Evolutionary conservation across 1,140 invertebrate species (phyloP), one percentile per base, ranked within the genome.

Genomic region (Drosophila albomicans): DNA sequence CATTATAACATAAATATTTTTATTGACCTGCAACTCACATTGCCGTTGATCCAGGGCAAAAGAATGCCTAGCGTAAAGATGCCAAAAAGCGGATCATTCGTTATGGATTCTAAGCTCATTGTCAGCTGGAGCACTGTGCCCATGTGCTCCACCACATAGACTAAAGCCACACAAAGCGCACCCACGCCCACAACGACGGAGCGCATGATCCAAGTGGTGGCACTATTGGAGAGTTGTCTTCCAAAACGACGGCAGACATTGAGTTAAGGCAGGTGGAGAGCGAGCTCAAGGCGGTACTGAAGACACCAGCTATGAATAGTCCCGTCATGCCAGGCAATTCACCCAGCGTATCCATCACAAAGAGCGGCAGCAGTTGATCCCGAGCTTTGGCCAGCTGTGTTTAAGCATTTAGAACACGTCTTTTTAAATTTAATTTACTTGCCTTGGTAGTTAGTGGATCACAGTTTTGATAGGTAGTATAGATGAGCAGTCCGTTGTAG

Each of bases 201-300:
- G 61, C 95, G 94, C 93, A 95, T 94, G 6, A 95, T 84, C 63
- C 93, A 91, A 20, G 94, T 95, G 20, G 94, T 93, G 7, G 89
- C 91, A 51, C 78, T 94, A 93, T 25, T 92, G 79, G 63, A 95
- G 81, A 57, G 93, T 84, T 81, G 88, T 95, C 95, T 56, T 96
- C 94, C 25, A 96, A 93, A 63, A 97, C 96, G 41, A 97, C 95
- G 35, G 96, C 96, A 1, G 96, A 95, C 93, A 97, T 94, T 43
- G 96, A 96, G 82, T 97, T 97, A 1, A 97, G 92, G 35, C 96
- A 96, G 25, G 96, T 97, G 2, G 96, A 97, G 1, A 97, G 93
- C 0, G 96, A 95, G 93, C 95, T 96, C 1, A 96, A 81, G 11
- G 95, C 95, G 7, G 95, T 96, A 76, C 95, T 95, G 67, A 96